phyloP scores from a whole-genome alignment of 2,888 invertebrate genomes.

The Diabrotica balteata region DNA sequence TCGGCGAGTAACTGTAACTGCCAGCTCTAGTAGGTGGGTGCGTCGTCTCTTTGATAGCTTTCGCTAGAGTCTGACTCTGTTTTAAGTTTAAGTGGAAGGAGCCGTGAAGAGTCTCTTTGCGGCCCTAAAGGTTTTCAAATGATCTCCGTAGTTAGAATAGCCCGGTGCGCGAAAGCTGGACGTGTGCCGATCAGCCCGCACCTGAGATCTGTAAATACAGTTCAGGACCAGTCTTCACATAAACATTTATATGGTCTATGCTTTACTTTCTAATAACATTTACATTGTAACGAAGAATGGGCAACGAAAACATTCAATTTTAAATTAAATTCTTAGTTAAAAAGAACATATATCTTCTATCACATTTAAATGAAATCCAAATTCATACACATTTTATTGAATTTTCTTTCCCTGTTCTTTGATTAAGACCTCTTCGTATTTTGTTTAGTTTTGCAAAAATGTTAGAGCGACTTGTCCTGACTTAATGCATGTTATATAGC shows the following conservation, averaged over 20 bases:
- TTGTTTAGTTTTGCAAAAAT: neutral
- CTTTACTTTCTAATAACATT: too few species aligned
- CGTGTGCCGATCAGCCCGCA: slow-evolving; percentile 56
- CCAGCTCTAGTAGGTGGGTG: slow-evolving; percentile 26
- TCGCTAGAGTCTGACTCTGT: slow-evolving; percentile 56
- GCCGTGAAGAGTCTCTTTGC: slow-evolving; percentile 41
- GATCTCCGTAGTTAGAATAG: slow-evolving; percentile 61
- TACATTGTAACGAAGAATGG: too few species aligned
- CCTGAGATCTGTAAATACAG: slow-evolving; percentile 52
- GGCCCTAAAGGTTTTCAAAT: slow-evolving; percentile 60
- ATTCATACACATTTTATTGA: too few species aligned
- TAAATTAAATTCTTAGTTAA: too few species aligned
- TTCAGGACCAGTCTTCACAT: slow-evolving; percentile 37
- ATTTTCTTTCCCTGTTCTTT: too few species aligned
- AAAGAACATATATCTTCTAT: too few species aligned
- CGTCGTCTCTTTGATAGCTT: slow-evolving; percentile 53
- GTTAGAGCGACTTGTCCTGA: slow-evolving; percentile 30
- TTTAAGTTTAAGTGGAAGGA: slow-evolving; percentile 47
- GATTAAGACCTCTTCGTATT: neutral
- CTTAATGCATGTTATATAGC: slow-evolving; percentile 51
- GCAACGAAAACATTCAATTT: too few species aligned
- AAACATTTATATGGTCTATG: too few species aligned
- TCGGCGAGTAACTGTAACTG: neutral
- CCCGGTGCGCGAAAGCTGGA: slow-evolving; percentile 57
- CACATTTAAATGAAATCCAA: too few species aligned